Base-by-base conservation (phyloP, 2,113 vertebrate genomes). In the Chaetura pelagica region DNA sequence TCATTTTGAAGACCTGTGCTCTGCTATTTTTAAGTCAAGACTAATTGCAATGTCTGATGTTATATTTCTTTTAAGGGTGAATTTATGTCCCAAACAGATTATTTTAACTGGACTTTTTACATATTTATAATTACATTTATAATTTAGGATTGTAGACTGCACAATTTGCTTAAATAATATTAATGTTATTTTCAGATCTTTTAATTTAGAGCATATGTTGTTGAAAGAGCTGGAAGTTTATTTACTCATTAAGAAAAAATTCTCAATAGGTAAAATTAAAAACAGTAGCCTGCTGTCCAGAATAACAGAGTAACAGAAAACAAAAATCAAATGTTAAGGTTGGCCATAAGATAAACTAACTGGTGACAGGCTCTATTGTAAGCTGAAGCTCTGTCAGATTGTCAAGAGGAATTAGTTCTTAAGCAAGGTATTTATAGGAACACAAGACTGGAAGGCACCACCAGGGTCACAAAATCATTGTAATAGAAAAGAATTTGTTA, bases 371-470 rank as follows among this genome's bases (percentile, higher is more conserved):
- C 66, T 87, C 40, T 72, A 10, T 58, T 82, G 73, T 92, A 48
- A 51, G 46, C 86, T 64, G 72, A 66, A 87, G 61, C 76, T 92
- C 92, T 90, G 88, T 90, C 80, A 75, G 73, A 71, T 76, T 94
- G 96, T 94, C 93, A 93, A 73, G 80, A 89, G 73, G 92, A 96
- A 95, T 96, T 94, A 92, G 80, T 92, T 92, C 88, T 84, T 91
- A 95, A 94, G 90, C 40, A 93, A 94, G 69, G 51, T 92, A 96
- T 96, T 97, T 96, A 95, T 93, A 95, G 96, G 79, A 97, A 87
- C 83, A 32, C 82, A 94, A 95, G 91, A 85, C 94, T 89, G 84
- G 89, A 93, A 97, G 93, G 91, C 86, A 94, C 73, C 79, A 61
- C 34, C 48, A 78, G 93, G 91, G 91, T 95, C 93, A 91, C 57